phyloP scores from a whole-genome alignment of 2,113 vertebrate species.

The Cacatua alba region DNA sequence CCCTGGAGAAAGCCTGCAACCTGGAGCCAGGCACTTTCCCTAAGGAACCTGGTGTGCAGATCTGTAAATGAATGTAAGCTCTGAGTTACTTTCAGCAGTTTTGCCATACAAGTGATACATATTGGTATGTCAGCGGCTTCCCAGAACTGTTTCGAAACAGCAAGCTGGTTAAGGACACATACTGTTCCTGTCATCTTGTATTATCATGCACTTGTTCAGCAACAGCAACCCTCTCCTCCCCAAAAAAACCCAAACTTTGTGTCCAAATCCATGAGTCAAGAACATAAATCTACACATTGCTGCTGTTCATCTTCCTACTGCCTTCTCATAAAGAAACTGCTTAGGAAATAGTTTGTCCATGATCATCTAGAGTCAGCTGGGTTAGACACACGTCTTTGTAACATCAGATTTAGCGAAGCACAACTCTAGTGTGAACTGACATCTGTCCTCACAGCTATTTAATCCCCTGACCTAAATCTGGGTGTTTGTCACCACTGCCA shows the following conservation, averaged over 20 bases:
- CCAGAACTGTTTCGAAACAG: constrained; percentile 1
- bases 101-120: neutral
- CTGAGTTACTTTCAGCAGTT: neutral
- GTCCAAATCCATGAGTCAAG: neutral
- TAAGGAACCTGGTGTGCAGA: neutral
- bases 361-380: neutral
- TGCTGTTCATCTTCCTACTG: neutral
- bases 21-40: neutral
- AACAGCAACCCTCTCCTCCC: neutral
- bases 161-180: neutral
- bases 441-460: neutral
- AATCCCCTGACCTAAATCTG: neutral
- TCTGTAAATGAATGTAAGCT: neutral
- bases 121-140: constrained; percentile 18
- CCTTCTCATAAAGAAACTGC: neutral
- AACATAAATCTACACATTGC: neutral
- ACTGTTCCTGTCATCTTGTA: neutral
- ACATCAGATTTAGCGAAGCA: neutral
- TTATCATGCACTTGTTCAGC: neutral
- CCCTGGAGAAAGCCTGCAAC: neutral
- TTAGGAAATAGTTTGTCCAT: neutral
- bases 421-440: neutral
- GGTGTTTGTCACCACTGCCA: neutral
- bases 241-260: neutral
- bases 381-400: neutral